A percentile compares a stretch with the other conserved stretches of the same genome.
These are phyloP conservation scores for Baccha elongata DNA, from an alignment of 2,888 invertebrate genomes.

Conservation along the genomic window DNA sequence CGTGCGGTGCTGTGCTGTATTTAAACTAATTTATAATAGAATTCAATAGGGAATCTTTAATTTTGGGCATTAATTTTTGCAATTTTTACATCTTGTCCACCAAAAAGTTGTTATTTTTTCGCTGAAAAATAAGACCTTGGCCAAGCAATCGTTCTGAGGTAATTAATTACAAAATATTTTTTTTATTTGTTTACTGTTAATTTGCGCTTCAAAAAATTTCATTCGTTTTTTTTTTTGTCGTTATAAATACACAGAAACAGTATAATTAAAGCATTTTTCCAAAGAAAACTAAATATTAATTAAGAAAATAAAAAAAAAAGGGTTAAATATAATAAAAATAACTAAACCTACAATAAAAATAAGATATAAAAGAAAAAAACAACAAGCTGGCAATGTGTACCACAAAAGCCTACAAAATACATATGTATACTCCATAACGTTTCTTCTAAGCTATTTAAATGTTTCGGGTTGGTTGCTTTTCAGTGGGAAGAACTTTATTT, in stretches of 20 bases:
- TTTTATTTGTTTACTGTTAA: conserved; percentile 61
- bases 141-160: conserved; percentile 71
- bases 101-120: conserved; percentile 73
- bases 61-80: conserved; percentile 36
- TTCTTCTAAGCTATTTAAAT: conserved; percentile 29
- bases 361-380: conserved; percentile 32
- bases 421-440: no score
- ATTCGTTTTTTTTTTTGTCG: conserved; percentile 26
- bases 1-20: conserved; percentile 49
- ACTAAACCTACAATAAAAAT: conserved; percentile 40
- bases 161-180: conserved; percentile 58
- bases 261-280: conserved; percentile 58
- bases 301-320: conserved; percentile 46
- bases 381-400: conserved; percentile 61
- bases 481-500: conserved; percentile 81
- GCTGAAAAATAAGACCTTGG: conserved; percentile 74
- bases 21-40: conserved; percentile 32
- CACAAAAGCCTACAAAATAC: conserved; percentile 34
- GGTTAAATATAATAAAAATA: conserved; percentile 42
- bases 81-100: conserved; percentile 65
- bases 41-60: conserved; percentile 28
- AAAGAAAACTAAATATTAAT: conserved; percentile 38
- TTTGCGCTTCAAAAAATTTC: conserved; percentile 54
- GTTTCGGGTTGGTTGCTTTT: conserved; percentile 78
- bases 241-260: conserved; percentile 69